Base-by-base conservation (phyloP, 1,140 invertebrate genomes). In the Periplaneta americana region DNA sequence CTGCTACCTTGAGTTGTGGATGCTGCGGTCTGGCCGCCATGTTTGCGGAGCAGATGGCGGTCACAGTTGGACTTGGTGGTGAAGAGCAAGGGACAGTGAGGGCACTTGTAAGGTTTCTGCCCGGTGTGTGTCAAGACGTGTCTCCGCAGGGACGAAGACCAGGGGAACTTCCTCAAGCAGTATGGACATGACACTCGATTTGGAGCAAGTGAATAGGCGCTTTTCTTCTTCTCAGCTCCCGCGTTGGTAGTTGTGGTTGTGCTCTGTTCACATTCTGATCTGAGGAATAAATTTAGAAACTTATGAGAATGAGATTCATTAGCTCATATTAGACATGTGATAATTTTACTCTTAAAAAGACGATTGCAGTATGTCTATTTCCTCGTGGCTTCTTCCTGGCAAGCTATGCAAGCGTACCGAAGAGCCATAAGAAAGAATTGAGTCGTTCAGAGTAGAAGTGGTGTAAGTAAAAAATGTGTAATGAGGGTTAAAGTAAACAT, bases 11-110 rank as follows among this genome's bases (percentile, higher is more conserved):
- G 36, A 80, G 79, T 15, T 83, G 83, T n/a, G 85, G 48, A 80
- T 80, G 84, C 83, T 34, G 34, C 82, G 9, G 84, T 81, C 80
- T 32, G 31, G 76, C 74, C 34, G 32, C 92, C 95, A 86, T 99
- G 97, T 86, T 98, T 98, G 22, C 97, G 90, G 32, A 97, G 88
- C 79, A 99, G 87, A 87, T 99, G 98, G 22, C 98, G 93, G 84
- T 99, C 98, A 87, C 98, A 97, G 87, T 99, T 99, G 2, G 96
- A 98, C 86, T 99, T 99, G 0, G 98, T 99, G 6, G 98, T 99
- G 87, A 99, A 99, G 0, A 97, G 91, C 1, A 98, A 90, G 0
- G 95, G 94, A 86, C 98, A 99, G 83, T 96, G 93, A 1, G 94
- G 93, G 87, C 98, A 99, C 86, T 98, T 96, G 89, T 95, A 99